Conservation (phyloP, 2,113 vertebrate species). For the Prunella himalayana region DNA sequence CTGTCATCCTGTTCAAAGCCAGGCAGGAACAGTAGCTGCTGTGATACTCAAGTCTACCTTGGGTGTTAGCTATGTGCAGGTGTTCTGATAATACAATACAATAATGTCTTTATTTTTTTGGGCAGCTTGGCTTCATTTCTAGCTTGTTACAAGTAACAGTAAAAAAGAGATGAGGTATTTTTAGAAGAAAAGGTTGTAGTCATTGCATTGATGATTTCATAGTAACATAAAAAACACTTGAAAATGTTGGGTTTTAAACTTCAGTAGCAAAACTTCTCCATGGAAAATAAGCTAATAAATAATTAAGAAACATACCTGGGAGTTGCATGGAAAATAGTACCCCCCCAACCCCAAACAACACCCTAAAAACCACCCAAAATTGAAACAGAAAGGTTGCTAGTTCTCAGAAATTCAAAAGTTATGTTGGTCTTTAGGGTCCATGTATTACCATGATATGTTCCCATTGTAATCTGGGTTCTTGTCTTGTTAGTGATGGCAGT, state of each 20-base stretch:
- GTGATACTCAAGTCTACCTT: background rate
- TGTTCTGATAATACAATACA: background rate
- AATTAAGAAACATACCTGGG: background rate
- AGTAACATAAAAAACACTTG: background rate
- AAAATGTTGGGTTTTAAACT: background rate
- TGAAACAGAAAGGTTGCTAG: background rate
- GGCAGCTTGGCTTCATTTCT: background rate
- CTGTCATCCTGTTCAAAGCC: conserved; percentile 53
- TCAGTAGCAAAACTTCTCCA: background rate
- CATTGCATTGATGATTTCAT: background rate
- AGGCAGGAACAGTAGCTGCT: conserved; percentile 24
- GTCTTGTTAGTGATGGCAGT: background rate
- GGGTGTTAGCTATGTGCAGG: background rate
- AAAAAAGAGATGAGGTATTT: background rate
- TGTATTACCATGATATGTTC: background rate
- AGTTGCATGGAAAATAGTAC: background rate
- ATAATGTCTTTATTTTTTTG: background rate
- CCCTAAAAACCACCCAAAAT: background rate
- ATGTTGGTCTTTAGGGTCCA: background rate
- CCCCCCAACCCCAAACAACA: background rate
- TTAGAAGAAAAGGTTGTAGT: background rate
- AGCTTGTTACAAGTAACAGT: background rate
- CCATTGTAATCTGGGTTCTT: rapidly evolving
- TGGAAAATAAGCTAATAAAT: background rate
- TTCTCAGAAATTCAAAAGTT: background rate